Evolutionary conservation across 2,888 invertebrate genomes (phyloP).

Genomic region (Monoplex corrugatus): DNA sequence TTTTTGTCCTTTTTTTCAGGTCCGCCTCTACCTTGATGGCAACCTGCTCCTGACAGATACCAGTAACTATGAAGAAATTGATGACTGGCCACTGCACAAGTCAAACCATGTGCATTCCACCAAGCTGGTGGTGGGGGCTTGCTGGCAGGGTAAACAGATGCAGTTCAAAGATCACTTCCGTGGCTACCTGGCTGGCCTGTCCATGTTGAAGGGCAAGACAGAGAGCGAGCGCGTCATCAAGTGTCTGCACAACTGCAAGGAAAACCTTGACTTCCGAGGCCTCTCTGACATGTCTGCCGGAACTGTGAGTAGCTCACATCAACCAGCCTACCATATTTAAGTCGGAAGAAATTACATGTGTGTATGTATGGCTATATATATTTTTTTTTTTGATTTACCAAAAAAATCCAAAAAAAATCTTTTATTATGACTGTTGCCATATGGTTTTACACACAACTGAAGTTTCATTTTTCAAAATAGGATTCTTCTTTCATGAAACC

Average conservation of each 20-base stretch:
- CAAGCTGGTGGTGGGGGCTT: slow-evolving; percentile 96
- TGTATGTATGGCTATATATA: no score
- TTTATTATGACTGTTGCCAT: no score
- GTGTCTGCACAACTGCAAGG: slow-evolving; percentile 80
- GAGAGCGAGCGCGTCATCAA: slow-evolving; percentile 79
- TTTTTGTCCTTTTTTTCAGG: no score
- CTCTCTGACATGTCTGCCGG: slow-evolving; percentile 90
- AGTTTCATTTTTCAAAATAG: no score
- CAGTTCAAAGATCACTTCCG: slow-evolving; percentile 92
- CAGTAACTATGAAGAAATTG: slow-evolving; percentile 97
- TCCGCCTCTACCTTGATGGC: slow-evolving; percentile 91
- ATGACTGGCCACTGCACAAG: slow-evolving; percentile 99
- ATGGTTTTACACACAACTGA: no score
- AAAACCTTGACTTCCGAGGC: slow-evolving; percentile 84
- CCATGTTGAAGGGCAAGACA: slow-evolving; percentile 84
- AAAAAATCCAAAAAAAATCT: not conserved
- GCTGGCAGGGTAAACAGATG: slow-evolving; percentile 95
- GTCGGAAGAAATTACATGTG: no score
- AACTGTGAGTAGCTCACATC: slow-evolving; percentile 84
- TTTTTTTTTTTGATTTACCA: not conserved
- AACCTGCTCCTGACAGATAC: slow-evolving; percentile 87
- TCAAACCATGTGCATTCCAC: slow-evolving; percentile 88
- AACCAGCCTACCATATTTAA: no score
- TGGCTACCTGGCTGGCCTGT: slow-evolving; percentile 94
- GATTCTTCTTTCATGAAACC: no score